Evolutionary conservation across 2,113 vertebrate species (phyloP).

Genomic region (Pitta sordida): DNA sequence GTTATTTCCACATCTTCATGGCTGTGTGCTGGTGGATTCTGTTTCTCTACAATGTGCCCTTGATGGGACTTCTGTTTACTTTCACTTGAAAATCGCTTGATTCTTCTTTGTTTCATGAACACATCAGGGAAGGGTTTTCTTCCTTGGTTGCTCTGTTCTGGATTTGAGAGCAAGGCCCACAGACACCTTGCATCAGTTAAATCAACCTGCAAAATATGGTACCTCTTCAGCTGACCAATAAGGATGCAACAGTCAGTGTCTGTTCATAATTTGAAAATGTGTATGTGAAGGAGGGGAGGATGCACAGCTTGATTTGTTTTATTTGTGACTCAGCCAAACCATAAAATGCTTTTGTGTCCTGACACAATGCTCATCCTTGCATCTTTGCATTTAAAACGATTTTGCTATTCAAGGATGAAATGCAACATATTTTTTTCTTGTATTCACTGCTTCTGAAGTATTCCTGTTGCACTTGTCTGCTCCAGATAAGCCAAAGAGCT

Average conservation of each 20-base stretch:
- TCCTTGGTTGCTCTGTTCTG: background rate
- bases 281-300: background rate
- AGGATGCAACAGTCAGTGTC: background rate
- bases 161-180: background rate
- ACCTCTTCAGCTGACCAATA: background rate
- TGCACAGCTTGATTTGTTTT: conserved; percentile 30
- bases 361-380: background rate
- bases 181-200: background rate
- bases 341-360: background rate
- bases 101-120: background rate
- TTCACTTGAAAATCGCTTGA: background rate
- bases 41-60: background rate
- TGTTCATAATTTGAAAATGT: background rate
- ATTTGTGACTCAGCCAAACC: background rate
- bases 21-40: background rate
- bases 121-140: conserved; percentile 7
- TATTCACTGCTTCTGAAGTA: background rate
- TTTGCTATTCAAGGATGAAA: background rate
- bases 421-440: background rate
- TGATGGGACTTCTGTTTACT: background rate
- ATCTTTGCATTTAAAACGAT: background rate
- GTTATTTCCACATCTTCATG: background rate
- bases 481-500: conserved; percentile 62
- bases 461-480: conserved; percentile 1
- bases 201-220: background rate